These are phyloP conservation scores for Spilogale gracilis DNA, from an alignment of 2,113 vertebrate genomes.

Conservation along the genomic window DNA sequence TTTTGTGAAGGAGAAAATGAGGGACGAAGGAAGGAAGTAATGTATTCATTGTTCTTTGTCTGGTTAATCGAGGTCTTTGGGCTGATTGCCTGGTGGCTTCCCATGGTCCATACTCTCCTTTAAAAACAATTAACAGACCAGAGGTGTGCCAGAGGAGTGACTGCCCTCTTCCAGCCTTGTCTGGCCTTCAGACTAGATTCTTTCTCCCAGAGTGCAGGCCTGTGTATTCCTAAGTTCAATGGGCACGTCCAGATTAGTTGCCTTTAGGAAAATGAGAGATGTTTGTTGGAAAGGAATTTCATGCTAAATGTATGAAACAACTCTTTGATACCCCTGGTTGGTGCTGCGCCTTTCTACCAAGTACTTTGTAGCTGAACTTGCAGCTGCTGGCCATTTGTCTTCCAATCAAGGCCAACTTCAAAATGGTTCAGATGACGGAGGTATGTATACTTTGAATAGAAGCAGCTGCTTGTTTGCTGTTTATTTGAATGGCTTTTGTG, in stretches of 20 bases:
- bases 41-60: not conserved
- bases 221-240: constrained; percentile 60
- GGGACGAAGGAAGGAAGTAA: not conserved
- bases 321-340: constrained; percentile 49
- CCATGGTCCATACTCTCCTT: not conserved
- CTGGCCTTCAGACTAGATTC: constrained; percentile 27
- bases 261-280: constrained; percentile 63
- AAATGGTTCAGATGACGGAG: constrained; percentile 68
- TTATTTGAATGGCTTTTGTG: constrained; percentile 50
- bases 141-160: constrained; percentile 47
- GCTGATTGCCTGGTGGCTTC: not conserved
- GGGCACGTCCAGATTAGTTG: constrained; percentile 52
- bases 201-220: constrained; percentile 16
- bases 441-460: constrained; percentile 43
- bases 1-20: constrained; percentile 44
- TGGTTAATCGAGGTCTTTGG: not conserved
- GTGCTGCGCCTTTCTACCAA: constrained; percentile 59
- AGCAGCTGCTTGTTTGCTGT: constrained; percentile 64
- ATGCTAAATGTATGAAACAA: constrained; percentile 54
- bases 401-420: constrained; percentile 56
- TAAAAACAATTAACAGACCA: not conserved
- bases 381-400: constrained; percentile 81
- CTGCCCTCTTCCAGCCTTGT: not conserved
- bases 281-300: constrained; percentile 73
- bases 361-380: constrained; percentile 70